Evolutionary conservation across 2,888 invertebrate species (phyloP).

Genomic region (Lamproptera curius): DNA sequence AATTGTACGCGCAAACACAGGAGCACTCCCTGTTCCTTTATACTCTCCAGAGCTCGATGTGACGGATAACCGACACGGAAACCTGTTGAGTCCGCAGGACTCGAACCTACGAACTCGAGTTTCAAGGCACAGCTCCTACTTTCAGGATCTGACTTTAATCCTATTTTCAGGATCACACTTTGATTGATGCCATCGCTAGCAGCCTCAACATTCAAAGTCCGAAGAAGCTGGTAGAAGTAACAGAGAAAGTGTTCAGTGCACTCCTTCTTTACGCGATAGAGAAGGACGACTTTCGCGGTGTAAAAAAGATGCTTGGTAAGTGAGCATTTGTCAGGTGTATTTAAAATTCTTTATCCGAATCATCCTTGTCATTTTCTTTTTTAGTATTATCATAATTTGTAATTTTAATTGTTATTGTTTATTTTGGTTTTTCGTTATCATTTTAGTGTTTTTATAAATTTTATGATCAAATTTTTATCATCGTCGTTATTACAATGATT

Average conservation of each 20-base stretch:
- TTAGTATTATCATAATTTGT: background rate
- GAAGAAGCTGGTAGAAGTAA: constrained; percentile 57
- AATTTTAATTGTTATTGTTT: background rate
- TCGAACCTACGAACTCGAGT: too few relatives aligned
- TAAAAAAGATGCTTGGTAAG: constrained; percentile 59
- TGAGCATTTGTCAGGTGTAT: constrained; percentile 29
- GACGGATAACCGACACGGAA: too few relatives aligned
- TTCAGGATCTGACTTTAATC: too few relatives aligned
- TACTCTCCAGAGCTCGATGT: too few relatives aligned
- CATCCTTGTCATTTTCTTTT: background rate
- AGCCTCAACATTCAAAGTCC: constrained; percentile 76
- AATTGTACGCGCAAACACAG: too few relatives aligned
- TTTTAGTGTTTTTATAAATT: too few relatives aligned
- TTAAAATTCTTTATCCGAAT: background rate
- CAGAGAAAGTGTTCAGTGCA: constrained; percentile 59
- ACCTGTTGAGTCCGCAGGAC: too few relatives aligned
- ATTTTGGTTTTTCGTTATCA: too few relatives aligned
- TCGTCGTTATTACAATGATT: too few relatives aligned
- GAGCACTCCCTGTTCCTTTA: too few relatives aligned
- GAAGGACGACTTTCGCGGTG: constrained; percentile 47
- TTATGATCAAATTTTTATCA: too few relatives aligned
- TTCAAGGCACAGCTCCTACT: too few relatives aligned
- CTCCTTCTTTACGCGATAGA: constrained; percentile 61
- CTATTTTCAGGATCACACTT: constrained; percentile 57
- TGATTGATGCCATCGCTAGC: constrained; percentile 75